phyloP scores from a whole-genome alignment of 1,140 invertebrate species.

The Venturia canescens region DNA sequence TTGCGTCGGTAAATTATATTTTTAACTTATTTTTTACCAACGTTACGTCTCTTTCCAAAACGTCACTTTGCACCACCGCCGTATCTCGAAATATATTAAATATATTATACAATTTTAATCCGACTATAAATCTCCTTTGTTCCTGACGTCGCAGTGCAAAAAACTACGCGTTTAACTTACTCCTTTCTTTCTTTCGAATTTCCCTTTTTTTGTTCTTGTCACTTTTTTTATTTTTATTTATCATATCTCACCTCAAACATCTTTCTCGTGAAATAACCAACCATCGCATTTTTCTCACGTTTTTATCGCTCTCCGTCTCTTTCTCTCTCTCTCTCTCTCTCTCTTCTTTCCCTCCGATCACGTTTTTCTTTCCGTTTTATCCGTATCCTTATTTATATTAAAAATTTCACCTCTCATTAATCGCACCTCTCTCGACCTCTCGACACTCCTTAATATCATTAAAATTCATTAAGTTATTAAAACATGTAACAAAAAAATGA shows the following conservation, averaged over 20 bases:
- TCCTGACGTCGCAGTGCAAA: slow-evolving; percentile 65
- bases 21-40: background rate
- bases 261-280: slow-evolving; percentile 32
- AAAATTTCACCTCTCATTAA: slow-evolving; percentile 56
- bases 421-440: slow-evolving; percentile 36
- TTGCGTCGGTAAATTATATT: slow-evolving; percentile 9
- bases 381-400: slow-evolving; percentile 55
- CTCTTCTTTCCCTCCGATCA: slow-evolving; percentile 28
- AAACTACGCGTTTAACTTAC: slow-evolving; percentile 62
- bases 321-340: too few species aligned
- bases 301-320: too few species aligned
- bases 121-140: slow-evolving; percentile 72
- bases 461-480: slow-evolving; percentile 76
- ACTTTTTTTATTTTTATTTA: slow-evolving; percentile 41
- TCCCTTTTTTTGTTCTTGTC: slow-evolving; percentile 31
- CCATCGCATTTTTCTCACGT: background rate
- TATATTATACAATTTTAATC: slow-evolving; percentile 77
- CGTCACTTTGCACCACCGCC: slow-evolving; percentile 50
- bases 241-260: slow-evolving; percentile 23
- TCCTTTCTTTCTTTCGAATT: slow-evolving; percentile 48
- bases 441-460: slow-evolving; percentile 67
- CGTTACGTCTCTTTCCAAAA: background rate
- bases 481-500: slow-evolving; percentile 72
- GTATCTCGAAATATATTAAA: slow-evolving; percentile 75
- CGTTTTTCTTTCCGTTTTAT: slow-evolving; percentile 41